Percentiles rank a stretch among this genome's conserved stretches.
phyloP scores from a whole-genome alignment of 2,113 vertebrate species.

The Brevimyrus niger region DNA sequence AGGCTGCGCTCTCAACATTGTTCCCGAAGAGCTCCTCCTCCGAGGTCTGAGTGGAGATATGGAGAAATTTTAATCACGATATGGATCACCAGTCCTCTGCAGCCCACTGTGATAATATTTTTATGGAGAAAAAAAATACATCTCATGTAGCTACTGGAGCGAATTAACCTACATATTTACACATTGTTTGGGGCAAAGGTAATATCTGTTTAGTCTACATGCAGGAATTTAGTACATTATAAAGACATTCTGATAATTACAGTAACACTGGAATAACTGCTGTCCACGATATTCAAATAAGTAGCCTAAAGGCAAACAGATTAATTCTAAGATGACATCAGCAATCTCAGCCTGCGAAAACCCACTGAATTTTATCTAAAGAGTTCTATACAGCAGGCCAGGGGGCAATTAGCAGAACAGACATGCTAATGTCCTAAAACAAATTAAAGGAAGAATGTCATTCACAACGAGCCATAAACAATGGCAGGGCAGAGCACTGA shows the following conservation, averaged over 20 bases:
- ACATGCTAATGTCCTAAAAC: background rate
- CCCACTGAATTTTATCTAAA: background rate
- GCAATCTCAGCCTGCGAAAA: background rate
- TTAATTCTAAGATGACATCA: background rate
- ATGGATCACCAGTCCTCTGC: background rate
- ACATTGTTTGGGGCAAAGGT: background rate
- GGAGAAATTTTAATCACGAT: background rate
- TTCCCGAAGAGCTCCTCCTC: conserved; percentile 89
- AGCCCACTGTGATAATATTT: background rate
- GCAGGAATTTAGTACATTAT: background rate
- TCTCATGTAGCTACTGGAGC: background rate
- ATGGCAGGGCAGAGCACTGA: background rate
- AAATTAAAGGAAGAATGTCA: background rate
- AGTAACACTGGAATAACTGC: background rate
- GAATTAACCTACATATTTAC: background rate
- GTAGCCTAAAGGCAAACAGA: background rate
- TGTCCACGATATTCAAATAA: background rate
- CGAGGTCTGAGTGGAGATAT: conserved; percentile 63
- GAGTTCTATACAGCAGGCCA: background rate
- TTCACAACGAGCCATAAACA: background rate
- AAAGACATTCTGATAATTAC: background rate
- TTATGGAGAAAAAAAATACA: background rate
- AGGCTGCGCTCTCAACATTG: conserved; percentile 81
- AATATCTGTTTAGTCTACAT: background rate
- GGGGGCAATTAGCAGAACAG: background rate